Evolutionary conservation across 2,888 invertebrate genomes (phyloP).

Genomic region (Automeris io): DNA sequence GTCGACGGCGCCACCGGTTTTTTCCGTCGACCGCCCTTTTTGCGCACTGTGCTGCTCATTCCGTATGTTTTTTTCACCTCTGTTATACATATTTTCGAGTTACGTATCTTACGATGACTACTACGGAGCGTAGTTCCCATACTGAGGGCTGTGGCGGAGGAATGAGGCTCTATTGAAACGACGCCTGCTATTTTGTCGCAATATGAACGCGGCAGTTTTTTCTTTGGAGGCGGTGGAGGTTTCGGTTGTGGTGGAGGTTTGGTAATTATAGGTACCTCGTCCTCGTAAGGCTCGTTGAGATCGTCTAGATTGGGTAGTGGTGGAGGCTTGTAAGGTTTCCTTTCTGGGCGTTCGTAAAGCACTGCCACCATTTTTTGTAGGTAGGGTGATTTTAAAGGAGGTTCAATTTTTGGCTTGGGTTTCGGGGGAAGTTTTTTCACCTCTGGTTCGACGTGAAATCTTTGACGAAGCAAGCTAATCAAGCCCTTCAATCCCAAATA

Average conservation of each 20-base stretch:
- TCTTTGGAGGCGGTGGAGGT: slow-evolving; percentile 56
- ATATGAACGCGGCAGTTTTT: slow-evolving; percentile 36
- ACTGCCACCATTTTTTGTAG: slow-evolving; percentile 44
- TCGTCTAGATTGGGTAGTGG: slow-evolving; percentile 55
- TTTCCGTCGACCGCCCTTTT: slow-evolving; percentile 21
- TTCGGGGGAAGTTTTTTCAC: slow-evolving; percentile 20
- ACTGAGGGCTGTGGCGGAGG: slow-evolving; percentile 23
- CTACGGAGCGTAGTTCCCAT: slow-evolving; percentile 26
- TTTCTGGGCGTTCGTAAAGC: slow-evolving; percentile 34
- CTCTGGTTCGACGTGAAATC: slow-evolving; percentile 37
- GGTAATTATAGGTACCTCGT: slow-evolving; percentile 33
- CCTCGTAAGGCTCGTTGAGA: slow-evolving; percentile 51
- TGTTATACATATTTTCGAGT: slow-evolving; percentile 27
- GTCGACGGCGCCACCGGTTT: slow-evolving; percentile 44
- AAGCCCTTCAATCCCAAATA: slow-evolving; percentile 53
- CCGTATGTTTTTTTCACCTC: slow-evolving; percentile 50
- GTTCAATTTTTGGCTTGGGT: slow-evolving; percentile 29
- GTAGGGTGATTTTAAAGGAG: slow-evolving; percentile 46
- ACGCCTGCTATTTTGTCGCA: slow-evolving; percentile 56
- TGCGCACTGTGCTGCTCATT: slow-evolving; percentile 23
- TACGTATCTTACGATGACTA: slow-evolving; percentile 23
- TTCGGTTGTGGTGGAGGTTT: slow-evolving; percentile 46
- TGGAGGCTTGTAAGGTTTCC: slow-evolving; percentile 29
- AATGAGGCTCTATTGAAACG: slow-evolving; percentile 29
- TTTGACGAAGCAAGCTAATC: slow-evolving; percentile 35